Base-by-base conservation (phyloP, 2,797 vertebrate genomes). In the Sebastes taczanowskii region DNA sequence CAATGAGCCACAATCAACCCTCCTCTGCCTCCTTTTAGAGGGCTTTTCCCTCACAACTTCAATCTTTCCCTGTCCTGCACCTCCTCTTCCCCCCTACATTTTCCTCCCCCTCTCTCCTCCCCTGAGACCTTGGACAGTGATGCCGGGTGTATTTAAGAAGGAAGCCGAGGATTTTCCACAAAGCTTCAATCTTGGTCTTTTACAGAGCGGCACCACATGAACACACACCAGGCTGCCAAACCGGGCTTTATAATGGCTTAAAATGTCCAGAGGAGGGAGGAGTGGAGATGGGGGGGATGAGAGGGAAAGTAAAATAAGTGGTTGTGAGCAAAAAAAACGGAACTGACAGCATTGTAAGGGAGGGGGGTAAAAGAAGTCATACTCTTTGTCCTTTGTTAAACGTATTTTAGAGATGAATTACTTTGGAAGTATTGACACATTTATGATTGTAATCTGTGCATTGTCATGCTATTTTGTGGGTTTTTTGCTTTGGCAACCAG, bases 151-250 rank as follows among this genome's bases (percentile, higher is more conserved):
- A 89, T 91, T 92, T 89, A 82, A 88, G 65, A 81, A 75, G 85
- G 85, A 86, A 90, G 82, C 84, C 8, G 5, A 88, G 88, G 89
- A 92, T 92, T 93, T 92, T 91, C 82, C 79, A 78, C 88, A 90
- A 90, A 90, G 87, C 90, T 92, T 86, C 88, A 91, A 88, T 92
- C 90, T 84, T 74, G 74, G 86, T 91, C 84, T 90, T 90, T 88
- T 88, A 80, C 75, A 88, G 87, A 87, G 82, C 71, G 25, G 73
- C 83, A 90, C 82, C 83, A 86, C 85, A 91, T 88, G 85, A 89
- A 85, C 88, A 90, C 87, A 90, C 84, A 83, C 71, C 80, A 11
- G 73, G 82, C 84, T 86, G 91, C 91, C 90, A 87, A 88, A 88
- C 77, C 78, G 71, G 80, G 86, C 76, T 88, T 91, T 86, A 89